These are phyloP conservation scores for Astropecten irregularis DNA, from an alignment of 53 echinoderm and acorn worm genomes.

Conservation along the genomic window DNA sequence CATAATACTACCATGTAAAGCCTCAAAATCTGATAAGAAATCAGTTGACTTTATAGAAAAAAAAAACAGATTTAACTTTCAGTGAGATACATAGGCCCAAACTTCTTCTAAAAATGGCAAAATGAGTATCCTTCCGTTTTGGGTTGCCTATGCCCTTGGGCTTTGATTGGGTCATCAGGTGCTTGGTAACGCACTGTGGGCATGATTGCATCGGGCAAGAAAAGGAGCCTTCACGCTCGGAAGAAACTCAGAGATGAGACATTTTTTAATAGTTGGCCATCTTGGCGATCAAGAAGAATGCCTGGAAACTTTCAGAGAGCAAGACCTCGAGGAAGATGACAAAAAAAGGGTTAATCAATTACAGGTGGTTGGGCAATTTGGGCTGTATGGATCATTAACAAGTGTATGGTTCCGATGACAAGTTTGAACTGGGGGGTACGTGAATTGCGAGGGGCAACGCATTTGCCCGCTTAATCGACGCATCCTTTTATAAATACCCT, in stretches of 20 bases:
- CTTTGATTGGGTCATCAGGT: neutral
- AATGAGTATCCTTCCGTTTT: conserved; percentile 6
- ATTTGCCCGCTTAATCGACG: neutral
- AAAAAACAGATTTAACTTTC: too few relatives aligned
- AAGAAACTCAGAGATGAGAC: neutral
- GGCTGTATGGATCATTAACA: conserved; percentile 29
- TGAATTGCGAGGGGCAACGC: neutral
- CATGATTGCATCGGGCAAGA: too few relatives aligned
- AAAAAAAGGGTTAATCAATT: neutral
- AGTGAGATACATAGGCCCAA: too few relatives aligned
- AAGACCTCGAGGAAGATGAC: neutral
- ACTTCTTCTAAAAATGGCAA: conserved; percentile 17
- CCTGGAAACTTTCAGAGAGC: neutral
- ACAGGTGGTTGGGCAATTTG: conserved; percentile 20
- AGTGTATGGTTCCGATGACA: conserved; percentile 34
- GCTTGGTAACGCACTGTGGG: too few relatives aligned
- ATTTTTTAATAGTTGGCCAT: neutral
- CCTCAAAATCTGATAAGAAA: too few relatives aligned
- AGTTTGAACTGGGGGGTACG: conserved; percentile 9
- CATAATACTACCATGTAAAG: too few relatives aligned
- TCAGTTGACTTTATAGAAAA: too few relatives aligned
- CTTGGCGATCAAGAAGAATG: neutral
- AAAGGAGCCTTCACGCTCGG: conserved; percentile 33
- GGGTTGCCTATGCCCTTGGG: neutral
- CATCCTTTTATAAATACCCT: neutral